A percentile compares a stretch with the other conserved stretches of the same genome.
Conservation (phyloP, 2,888 invertebrate species). For the Meloe dianella region DNA sequence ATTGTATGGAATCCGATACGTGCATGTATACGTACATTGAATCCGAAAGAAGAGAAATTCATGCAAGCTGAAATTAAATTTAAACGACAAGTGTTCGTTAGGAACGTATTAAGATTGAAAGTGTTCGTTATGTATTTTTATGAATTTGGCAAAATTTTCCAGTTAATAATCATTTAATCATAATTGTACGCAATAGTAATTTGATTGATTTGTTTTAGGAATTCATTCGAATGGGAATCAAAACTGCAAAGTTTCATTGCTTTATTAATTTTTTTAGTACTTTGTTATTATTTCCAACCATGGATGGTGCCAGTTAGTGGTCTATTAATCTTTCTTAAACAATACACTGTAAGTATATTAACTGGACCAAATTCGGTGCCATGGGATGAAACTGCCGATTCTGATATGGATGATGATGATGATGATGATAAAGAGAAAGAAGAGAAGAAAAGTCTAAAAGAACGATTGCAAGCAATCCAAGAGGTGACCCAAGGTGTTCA, state of each 20-base stretch:
- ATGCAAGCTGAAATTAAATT: slow-evolving; percentile 95
- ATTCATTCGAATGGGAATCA: slow-evolving; percentile 98
- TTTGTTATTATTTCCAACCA: slow-evolving; percentile 93
- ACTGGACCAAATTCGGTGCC: slow-evolving; percentile 53
- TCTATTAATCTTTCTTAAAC: slow-evolving; percentile 79
- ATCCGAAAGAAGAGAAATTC: slow-evolving; percentile 94
- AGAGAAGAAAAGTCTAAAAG: slow-evolving; percentile 94
- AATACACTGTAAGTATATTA: slow-evolving; percentile 66
- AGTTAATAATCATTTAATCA: slow-evolving; percentile 76
- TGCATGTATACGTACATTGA: slow-evolving; percentile 90
- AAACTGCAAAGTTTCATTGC: slow-evolving; percentile 83
- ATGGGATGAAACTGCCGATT: slow-evolving; percentile 58
- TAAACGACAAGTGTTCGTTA: slow-evolving; percentile 91
- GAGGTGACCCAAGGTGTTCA: slow-evolving; percentile 97
- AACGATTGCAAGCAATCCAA: slow-evolving; percentile 92
- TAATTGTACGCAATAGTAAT: not conserved
- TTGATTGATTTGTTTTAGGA: slow-evolving; percentile 63
- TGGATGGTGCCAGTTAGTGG: slow-evolving; percentile 91
- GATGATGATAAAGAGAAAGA: slow-evolving; percentile 94
- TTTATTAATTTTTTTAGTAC: slow-evolving; percentile 82
- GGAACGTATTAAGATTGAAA: slow-evolving; percentile 91
- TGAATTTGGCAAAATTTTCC: slow-evolving; percentile 88
- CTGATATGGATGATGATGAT: slow-evolving; percentile 80
- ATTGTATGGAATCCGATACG: slow-evolving; percentile 92
- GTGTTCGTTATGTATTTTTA: slow-evolving; percentile 87